Percentiles rank a stretch among this genome's conserved stretches.
Evolutionary conservation across 2,113 vertebrate genomes (phyloP).

Genomic region (Carassius gibelio): DNA sequence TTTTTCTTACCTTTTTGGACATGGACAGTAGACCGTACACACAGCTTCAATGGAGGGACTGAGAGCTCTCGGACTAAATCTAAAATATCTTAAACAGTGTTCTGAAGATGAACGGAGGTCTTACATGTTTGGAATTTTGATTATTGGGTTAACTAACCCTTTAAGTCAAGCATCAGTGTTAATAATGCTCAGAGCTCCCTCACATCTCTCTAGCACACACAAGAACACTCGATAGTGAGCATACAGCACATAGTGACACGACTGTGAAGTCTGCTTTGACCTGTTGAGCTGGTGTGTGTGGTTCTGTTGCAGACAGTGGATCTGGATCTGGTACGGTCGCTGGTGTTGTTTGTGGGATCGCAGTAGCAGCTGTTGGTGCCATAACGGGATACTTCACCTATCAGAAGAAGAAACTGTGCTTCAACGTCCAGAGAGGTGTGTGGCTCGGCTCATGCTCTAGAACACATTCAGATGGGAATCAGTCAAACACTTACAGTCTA

Average conservation of each 20-base stretch:
- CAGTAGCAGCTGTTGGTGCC: conserved; percentile 77
- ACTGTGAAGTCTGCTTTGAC: not conserved
- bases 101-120: too few species aligned
- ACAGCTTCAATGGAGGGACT: too few species aligned
- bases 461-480: too few species aligned
- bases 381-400: conserved; percentile 83
- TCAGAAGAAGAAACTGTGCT: conserved; percentile 90
- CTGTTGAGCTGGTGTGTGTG: not conserved
- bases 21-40: too few species aligned
- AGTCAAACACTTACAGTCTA: too few species aligned
- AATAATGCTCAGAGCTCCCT: too few species aligned
- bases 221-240: not conserved
- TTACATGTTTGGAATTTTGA: too few species aligned
- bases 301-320: conserved; percentile 13
- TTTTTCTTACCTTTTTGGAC: too few species aligned
- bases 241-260: not conserved
- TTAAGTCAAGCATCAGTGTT: too few species aligned
- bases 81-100: too few species aligned
- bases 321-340: conserved; percentile 71
- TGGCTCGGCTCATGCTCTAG: not conserved
- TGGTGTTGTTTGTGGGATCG: conserved; percentile 77
- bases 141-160: too few species aligned
- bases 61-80: too few species aligned
- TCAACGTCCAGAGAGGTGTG: conserved; percentile 74
- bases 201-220: not conserved